These are phyloP conservation scores for Nomada lathburiana DNA, from an alignment of 2,888 invertebrate genomes.

Conservation along the genomic window DNA sequence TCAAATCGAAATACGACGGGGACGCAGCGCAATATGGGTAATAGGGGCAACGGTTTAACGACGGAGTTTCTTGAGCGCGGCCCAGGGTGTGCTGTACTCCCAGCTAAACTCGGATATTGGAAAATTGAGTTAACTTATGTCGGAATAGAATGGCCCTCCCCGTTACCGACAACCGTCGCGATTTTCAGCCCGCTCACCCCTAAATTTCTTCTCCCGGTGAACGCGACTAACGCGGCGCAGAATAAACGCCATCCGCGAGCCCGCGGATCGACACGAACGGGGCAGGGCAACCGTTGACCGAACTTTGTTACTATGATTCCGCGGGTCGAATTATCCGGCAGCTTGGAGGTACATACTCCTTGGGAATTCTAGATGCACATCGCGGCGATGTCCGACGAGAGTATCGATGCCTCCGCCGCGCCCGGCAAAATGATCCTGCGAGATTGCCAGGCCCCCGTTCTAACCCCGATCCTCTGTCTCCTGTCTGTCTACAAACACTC, in stretches of 20 bases:
- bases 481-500: constrained; percentile 43
- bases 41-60: constrained; percentile 42
- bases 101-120: constrained; percentile 48
- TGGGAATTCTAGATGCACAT: too few relatives aligned
- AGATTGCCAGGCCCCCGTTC: constrained; percentile 50
- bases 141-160: constrained; percentile 23
- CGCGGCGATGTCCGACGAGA: constrained; percentile 30
- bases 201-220: constrained; percentile 16
- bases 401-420: constrained; percentile 41
- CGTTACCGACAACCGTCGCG: constrained; percentile 27
- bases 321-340: not conserved
- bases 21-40: constrained; percentile 31
- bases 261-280: too few relatives aligned
- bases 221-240: constrained; percentile 3
- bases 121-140: constrained; percentile 47
- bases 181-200: constrained; percentile 9
- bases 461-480: constrained; percentile 41
- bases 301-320: constrained; percentile 37
- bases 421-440: constrained; percentile 44
- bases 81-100: constrained; percentile 8
- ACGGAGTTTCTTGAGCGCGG: constrained; percentile 35
- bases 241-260: constrained; percentile 14
- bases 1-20: constrained; percentile 14
- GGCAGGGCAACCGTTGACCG: not conserved
- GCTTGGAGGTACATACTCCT: too few relatives aligned